Percentiles rank a stretch among this genome's conserved stretches.
phyloP scores from a whole-genome alignment of 92 coral and sea anemone genomes.

The Palythoa grandiflora region DNA sequence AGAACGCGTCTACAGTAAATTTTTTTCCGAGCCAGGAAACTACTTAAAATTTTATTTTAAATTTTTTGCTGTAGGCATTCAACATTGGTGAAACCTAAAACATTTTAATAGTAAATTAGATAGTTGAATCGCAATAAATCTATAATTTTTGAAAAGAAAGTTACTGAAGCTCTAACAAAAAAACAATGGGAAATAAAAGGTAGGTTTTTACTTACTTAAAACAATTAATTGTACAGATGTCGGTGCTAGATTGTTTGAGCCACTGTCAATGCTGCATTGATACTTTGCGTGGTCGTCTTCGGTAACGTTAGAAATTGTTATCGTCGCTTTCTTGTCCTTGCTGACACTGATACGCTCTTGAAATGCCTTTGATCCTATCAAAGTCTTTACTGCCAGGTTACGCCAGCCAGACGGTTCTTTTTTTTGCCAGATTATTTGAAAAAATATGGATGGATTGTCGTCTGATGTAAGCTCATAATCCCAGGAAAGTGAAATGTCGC shows the following conservation, averaged over 20 bases:
- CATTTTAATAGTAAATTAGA: no score
- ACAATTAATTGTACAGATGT: constrained; percentile 62
- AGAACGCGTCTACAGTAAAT: no score
- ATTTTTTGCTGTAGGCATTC: no score
- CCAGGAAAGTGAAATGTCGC: constrained; percentile 58
- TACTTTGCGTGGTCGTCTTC: constrained; percentile 64
- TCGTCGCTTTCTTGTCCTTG: constrained; percentile 49
- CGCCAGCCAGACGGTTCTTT: constrained; percentile 51
- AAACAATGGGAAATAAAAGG: neutral
- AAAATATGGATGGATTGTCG: constrained; percentile 58
- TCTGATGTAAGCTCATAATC: constrained; percentile 55
- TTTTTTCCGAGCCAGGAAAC: no score
- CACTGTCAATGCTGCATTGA: constrained; percentile 75
- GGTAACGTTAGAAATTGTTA: constrained; percentile 55
- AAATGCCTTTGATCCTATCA: constrained; percentile 49
- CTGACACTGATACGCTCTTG: constrained; percentile 51
- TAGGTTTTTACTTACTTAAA: constrained; percentile 58
- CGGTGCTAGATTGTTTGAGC: constrained; percentile 63
- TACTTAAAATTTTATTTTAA: no score
- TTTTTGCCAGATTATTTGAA: constrained; percentile 64
- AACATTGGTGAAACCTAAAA: no score
- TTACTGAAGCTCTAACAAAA: neutral
- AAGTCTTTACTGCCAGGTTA: constrained; percentile 62
- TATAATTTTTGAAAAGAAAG: neutral
- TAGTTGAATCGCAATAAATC: no score